These are phyloP conservation scores for Phoebastria nigripes DNA, from an alignment of 2,797 vertebrate species.

Conservation along the genomic window DNA sequence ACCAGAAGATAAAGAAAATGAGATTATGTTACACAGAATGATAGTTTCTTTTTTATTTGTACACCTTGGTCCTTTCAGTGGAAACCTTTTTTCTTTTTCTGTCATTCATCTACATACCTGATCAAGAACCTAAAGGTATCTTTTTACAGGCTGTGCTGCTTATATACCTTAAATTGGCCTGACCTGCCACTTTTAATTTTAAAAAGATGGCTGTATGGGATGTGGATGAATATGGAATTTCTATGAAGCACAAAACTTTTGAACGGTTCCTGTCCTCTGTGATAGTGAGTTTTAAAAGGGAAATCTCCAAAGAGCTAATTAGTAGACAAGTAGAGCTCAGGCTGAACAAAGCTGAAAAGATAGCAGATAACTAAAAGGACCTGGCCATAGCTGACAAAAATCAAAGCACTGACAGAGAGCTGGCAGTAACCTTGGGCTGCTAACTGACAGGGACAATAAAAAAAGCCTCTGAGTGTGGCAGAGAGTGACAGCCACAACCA, in stretches of 20 bases:
- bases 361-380: conserved; percentile 85
- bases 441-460: conserved; percentile 94
- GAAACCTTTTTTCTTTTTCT: conserved; percentile 58
- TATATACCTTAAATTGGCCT: conserved; percentile 83
- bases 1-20: conserved; percentile 95
- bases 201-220: conserved; percentile 73
- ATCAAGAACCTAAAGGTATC: conserved; percentile 72
- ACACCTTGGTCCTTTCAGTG: conserved; percentile 64
- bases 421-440: conserved; percentile 88
- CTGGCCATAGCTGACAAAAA: conserved; percentile 92
- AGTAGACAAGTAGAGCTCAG: conserved; percentile 93
- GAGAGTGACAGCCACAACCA: conserved; percentile 75
- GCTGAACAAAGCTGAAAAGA: conserved; percentile 93
- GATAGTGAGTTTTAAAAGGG: conserved; percentile 90
- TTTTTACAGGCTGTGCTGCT: conserved; percentile 58
- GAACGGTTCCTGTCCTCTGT: conserved; percentile 83
- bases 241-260: conserved; percentile 86
- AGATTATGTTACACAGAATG: conserved; percentile 84
- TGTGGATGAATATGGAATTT: conserved; percentile 83
- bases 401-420: conserved; percentile 89
- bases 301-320: conserved; percentile 99
- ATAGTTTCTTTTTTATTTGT: conserved; percentile 75
- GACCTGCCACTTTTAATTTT: conserved; percentile 85
- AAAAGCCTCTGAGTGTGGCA: conserved; percentile 77
- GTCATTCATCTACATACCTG: conserved; percentile 76